Evolutionary conservation across 1,140 invertebrate species (phyloP).

Genomic region (Drosophila pallidifrons): DNA sequence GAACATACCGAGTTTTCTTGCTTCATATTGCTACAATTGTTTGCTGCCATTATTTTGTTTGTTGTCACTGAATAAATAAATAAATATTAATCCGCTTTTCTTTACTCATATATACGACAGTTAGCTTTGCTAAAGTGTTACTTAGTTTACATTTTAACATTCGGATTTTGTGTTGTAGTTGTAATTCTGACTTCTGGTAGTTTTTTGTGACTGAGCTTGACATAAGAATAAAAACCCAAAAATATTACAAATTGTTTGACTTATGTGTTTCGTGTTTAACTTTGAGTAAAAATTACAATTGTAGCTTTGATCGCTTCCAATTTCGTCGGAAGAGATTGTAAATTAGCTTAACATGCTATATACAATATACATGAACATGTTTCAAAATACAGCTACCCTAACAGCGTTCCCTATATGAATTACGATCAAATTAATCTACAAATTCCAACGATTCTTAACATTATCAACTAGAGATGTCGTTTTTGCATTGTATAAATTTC

Average conservation of each 20-base stretch:
- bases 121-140: constrained; percentile 80
- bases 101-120: constrained; percentile 68
- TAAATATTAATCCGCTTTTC: constrained; percentile 62
- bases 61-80: constrained; percentile 67
- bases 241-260: constrained; percentile 11
- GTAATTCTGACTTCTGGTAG: constrained; percentile 9
- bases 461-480: constrained; percentile 65
- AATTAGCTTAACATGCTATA: constrained; percentile 67
- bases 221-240: constrained; percentile 20
- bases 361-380: constrained; percentile 72
- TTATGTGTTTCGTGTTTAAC: background rate
- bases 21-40: constrained; percentile 77
- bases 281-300: constrained; percentile 45
- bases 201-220: constrained; percentile 13
- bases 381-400: constrained; percentile 72
- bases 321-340: constrained; percentile 8
- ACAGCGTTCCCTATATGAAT: constrained; percentile 77
- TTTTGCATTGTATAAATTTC: constrained; percentile 66
- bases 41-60: constrained; percentile 41
- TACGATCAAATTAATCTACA: constrained; percentile 77
- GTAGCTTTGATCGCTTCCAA: constrained; percentile 20
- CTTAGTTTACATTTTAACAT: constrained; percentile 56
- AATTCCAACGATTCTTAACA: constrained; percentile 82
- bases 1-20: constrained; percentile 79
- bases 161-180: constrained; percentile 40